Evolutionary conservation across 2,113 vertebrate species (phyloP).

Genomic region (Chauna torquata): DNA sequence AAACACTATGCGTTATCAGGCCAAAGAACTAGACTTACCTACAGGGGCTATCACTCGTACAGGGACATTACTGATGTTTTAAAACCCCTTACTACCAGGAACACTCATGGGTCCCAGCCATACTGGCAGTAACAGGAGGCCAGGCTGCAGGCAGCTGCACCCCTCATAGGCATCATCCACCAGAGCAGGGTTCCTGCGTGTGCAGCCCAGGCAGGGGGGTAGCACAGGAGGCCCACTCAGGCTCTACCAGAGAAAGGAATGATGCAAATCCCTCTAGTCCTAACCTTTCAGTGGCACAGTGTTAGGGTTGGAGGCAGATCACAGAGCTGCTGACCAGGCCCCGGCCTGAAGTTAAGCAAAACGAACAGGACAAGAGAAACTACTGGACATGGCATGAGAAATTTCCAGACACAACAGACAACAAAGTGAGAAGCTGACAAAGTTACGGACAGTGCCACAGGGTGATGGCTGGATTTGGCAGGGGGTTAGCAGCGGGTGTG

Average conservation of each 20-base stretch:
- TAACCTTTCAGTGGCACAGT: background rate
- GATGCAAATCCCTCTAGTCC: background rate
- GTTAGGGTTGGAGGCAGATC: background rate
- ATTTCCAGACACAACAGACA: background rate
- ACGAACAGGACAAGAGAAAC: background rate
- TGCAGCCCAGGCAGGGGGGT: background rate
- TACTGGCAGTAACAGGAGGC: background rate
- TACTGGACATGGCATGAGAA: background rate
- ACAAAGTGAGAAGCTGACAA: background rate
- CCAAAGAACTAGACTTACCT: background rate
- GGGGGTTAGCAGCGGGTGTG: background rate
- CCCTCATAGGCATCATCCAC: rapidly evolving
- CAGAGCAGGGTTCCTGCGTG: background rate
- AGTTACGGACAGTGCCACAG: background rate
- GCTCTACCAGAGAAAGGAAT: background rate
- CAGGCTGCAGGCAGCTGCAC: background rate
- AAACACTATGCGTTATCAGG: background rate
- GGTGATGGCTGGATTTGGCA: background rate
- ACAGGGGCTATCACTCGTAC: background rate
- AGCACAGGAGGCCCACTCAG: background rate
- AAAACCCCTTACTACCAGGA: background rate
- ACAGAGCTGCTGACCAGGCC: background rate
- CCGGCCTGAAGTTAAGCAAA: background rate
- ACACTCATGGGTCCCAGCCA: background rate
- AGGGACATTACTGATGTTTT: rapidly evolving